Base-by-base conservation (phyloP, 2,797 vertebrate genomes). In the Crax fasciolata region DNA sequence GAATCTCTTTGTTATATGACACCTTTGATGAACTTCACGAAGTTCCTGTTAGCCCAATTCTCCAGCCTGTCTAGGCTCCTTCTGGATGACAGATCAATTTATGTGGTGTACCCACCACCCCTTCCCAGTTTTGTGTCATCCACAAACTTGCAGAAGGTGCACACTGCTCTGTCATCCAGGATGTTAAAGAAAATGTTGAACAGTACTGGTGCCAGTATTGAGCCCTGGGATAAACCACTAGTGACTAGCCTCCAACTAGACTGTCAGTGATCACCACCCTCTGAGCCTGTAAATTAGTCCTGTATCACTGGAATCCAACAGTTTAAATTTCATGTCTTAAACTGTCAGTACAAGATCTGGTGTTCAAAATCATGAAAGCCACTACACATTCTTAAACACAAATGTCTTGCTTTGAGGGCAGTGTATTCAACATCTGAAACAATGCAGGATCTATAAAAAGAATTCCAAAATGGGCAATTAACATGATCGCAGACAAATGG, bases 301-400 rank as follows among this genome's bases (percentile, higher is more conserved):
- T 1, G 0, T 55, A 48, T 38, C 48, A 73, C 8, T 1, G 1
- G 30, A 73, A 78, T 8, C 3, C 62, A 43, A 74, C 8, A 43
- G 48, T 46, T 67, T 57, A 51, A 30, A 39, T 49, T 51, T 51
- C 25, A 13, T 51, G 16, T 12, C 28, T 63, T 52, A 32, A 11
- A 8, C 16, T 57, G 44, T 46, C 28, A 65, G 8, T 46, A 41
- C 4, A 18, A 24, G 20, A 58, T 55, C n/a, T 62, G 30, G 9
- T 57, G 35, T 57, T 91, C 44, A 51, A 46, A 81, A n/a, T 35
- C 24, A 27, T 41, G 28, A 59, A 91, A 82, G 12, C 32, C 25
- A 4, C 48, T 65, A 39, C 13, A 52, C 11, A 9, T 52, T 14
- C 17, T 65, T 58, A 54, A 79, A 73, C 12, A 24, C 24, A 24